A percentile compares a stretch with the other conserved stretches of the same genome.
Evolutionary conservation across 2,888 invertebrate species (phyloP).

Genomic region (Orchesellides sinensis): DNA sequence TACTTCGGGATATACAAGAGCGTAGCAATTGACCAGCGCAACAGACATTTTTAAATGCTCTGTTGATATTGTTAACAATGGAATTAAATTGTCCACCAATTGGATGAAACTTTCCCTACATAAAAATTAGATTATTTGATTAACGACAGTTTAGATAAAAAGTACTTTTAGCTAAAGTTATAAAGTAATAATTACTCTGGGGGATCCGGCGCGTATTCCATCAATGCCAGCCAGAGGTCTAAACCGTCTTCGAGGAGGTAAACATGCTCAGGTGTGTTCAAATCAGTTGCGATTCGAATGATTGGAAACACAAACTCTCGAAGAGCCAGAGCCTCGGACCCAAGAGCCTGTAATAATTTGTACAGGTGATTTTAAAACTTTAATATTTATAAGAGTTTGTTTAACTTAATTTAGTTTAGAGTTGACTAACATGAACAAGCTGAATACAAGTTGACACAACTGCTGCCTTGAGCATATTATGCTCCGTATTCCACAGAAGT

Average conservation of each 20-base stretch:
- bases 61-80: slow-evolving; percentile 72
- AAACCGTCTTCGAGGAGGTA: slow-evolving; percentile 95
- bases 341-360: slow-evolving; percentile 77
- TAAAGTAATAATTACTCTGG: slow-evolving; percentile 66
- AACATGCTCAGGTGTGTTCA: slow-evolving; percentile 86
- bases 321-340: slow-evolving; percentile 78
- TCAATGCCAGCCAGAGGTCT: slow-evolving; percentile 90
- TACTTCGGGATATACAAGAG: slow-evolving; percentile 72
- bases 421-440: slow-evolving; percentile 84
- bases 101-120: slow-evolving; percentile 70
- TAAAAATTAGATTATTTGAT: neutral
- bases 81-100: slow-evolving; percentile 72
- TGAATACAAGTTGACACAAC: slow-evolving; percentile 92
- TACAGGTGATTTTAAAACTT: neutral
- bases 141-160: neutral
- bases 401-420: neutral
- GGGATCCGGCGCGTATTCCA: slow-evolving; percentile 84
- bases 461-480: slow-evolving; percentile 93
- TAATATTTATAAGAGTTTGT: slow-evolving; percentile 1
- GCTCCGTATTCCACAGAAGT: slow-evolving; percentile 89
- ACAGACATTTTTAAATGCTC: slow-evolving; percentile 73
- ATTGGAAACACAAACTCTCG: slow-evolving; percentile 81
- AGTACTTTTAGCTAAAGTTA: no score
- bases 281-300: slow-evolving; percentile 86
- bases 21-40: slow-evolving; percentile 72